Base-by-base conservation (phyloP, 1,140 invertebrate species). In the Eriocheir sinensis region DNA sequence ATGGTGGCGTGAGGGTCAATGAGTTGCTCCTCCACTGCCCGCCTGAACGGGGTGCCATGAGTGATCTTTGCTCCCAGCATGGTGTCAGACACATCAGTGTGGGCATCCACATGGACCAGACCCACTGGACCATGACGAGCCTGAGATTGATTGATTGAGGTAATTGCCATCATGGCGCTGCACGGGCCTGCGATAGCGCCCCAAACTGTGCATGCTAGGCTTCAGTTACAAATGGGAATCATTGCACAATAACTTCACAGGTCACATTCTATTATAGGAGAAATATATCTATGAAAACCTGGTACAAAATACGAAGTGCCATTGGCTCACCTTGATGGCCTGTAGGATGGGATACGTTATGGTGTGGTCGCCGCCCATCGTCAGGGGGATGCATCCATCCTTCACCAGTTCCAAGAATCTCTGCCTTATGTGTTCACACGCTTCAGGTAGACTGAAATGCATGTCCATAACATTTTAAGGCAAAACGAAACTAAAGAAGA, bases 1-100 rank as follows among this genome's bases (percentile, higher is more conserved):
- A 97, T 95, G 0, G 96, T 96, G 38, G 96, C 95, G 27, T 96
- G 95, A n/a, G 96, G 95, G 88, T 97, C 97, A 8, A 97, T 94
- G 85, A 96, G 96, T 0, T 96, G 96, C 81, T 97, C 96, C 91
- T 97, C 97, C 32, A 96, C 93, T 0, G 97, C 96, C 72, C 97
- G 93, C 3, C 96, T 95, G 94, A 97, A 97, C 2, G 97, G 96
- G 12, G 97, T 97, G 12, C 96, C 97, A 94, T 97, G 97, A 2
- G 44, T 92, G 79, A 94, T 91, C 81, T 94, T 94, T 2, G 89
- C 94, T 21, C 94, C 94, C 4, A 94, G 89, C 89, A 92, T 94
- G 17, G 80, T 44, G 81, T 92, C 94, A 0, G 41, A 60, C 6
- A 94, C 94, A 17, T 94, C 94, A n/a, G 30, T 30, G 41, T 94